A percentile compares a stretch with the other conserved stretches of the same genome.
Evolutionary conservation across 2,797 vertebrate species (phyloP).

Genomic region (Podarcis siculus): DNA sequence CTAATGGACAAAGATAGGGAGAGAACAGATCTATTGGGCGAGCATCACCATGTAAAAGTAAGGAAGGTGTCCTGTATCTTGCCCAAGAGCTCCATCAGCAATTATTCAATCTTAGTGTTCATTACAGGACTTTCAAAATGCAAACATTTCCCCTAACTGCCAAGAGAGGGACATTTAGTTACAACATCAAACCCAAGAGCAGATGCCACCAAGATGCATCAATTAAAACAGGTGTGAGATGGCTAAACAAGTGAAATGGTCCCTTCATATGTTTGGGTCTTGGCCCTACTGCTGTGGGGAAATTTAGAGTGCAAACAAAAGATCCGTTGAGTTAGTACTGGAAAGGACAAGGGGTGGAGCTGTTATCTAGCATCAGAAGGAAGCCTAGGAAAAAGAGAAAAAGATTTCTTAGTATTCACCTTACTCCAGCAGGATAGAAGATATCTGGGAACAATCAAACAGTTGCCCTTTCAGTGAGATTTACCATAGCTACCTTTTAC

Average conservation of each 20-base stretch:
- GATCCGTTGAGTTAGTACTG: neutral
- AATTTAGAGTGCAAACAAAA: neutral
- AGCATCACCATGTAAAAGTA: neutral
- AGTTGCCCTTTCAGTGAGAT: neutral
- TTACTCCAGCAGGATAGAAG: accelerated
- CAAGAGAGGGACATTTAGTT: neutral
- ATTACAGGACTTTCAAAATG: neutral
- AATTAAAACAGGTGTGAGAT: neutral
- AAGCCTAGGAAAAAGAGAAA: slow-evolving; percentile 22
- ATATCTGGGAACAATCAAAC: neutral
- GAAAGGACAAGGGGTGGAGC: slow-evolving; percentile 38
- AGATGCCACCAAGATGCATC: neutral
- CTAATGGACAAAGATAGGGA: neutral
- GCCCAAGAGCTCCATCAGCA: neutral
- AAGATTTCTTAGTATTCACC: slow-evolving; percentile 25
- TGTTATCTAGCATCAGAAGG: neutral
- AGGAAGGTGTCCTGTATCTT: neutral
- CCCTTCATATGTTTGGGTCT: neutral
- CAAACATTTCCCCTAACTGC: neutral
- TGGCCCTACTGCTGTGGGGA: neutral
- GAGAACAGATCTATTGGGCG: neutral
- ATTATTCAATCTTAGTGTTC: neutral
- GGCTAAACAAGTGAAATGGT: neutral
- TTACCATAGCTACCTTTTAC: neutral
- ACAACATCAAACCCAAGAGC: neutral